Base-by-base conservation (phyloP, 2,113 vertebrate species). In the Prolemur simus region DNA sequence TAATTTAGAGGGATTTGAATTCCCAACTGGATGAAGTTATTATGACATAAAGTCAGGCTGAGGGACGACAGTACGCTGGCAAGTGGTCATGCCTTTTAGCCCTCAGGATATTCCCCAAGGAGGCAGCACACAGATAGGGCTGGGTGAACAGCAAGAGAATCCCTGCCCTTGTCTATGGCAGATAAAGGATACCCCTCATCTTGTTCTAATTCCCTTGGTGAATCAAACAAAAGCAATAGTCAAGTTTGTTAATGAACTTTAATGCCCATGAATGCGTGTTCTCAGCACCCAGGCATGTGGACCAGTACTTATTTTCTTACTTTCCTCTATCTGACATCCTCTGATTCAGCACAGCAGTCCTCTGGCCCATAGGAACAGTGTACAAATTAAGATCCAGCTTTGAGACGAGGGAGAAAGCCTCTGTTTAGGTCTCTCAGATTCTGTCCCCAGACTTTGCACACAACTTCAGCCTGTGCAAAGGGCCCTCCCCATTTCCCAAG, bases 1-100 rank as follows among this genome's bases (percentile, higher is more conserved):
- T 96, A 89, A 95, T 96, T 97, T 96, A 85, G 64, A 94, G 42
- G 76, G 63, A 97, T 97, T 81, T 97, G 74, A 95, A 87, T 93
- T 87, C 58, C 76, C 89, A 89, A 85, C n/a, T n/a, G 14, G 90
- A 91, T 90, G 69, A 96, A 96, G 56, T 91, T 80, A 90, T 97
- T 82, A 91, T 27, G 56, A 56, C n/a, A 27, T 63, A 76, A 89
- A 45, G 83, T 83, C 37, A 81, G 91, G 49, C 52, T 23, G 27
- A 93, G 49, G 32, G 25, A 76, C 39, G 63, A 25, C 52, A 85
- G 74, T 58, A 63, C 49, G 11, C 0, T 34, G 29, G 8, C 42
- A 83, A 63, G 32, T 25, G 87, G 42, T 8, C 71, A 9, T 45
- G 21, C 1, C 10, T 74, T 64, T 92, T 15, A 91, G 64, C 21